A percentile compares a stretch with the other conserved stretches of the same genome.
Conservation (phyloP, 2,888 invertebrate species). For the Mesorhabditis belari region DNA sequence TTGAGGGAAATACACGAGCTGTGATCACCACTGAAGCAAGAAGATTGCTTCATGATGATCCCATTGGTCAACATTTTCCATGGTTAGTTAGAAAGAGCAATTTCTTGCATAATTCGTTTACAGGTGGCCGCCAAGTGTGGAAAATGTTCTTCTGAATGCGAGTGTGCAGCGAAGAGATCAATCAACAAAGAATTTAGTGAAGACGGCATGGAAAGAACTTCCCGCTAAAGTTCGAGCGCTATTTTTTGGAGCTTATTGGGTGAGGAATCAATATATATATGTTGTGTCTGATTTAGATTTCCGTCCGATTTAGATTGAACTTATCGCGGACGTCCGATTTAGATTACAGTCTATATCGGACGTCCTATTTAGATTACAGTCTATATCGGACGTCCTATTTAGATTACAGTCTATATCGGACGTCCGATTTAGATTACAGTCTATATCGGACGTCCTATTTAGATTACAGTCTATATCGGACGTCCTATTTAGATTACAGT, state of each 20-base stretch:
- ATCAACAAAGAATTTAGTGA: conserved; percentile 7
- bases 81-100: conserved; percentile 14
- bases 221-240: conserved; percentile 64
- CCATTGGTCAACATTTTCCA: conserved; percentile 24
- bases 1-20: conserved; percentile 16
- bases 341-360: too few relatives aligned
- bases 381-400: too few relatives aligned
- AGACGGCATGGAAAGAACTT: conserved; percentile 9
- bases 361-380: too few relatives aligned
- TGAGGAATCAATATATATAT: conserved; percentile 59
- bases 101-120: conserved; percentile 5
- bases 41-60: conserved; percentile 26
- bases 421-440: too few relatives aligned
- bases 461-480: too few relatives aligned
- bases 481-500: too few relatives aligned
- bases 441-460: too few relatives aligned
- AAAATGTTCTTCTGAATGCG: conserved; percentile 13
- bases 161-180: conserved; percentile 7
- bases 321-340: too few relatives aligned
- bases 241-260: conserved; percentile 84
- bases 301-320: too few relatives aligned
- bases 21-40: conserved; percentile 27
- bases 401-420: too few relatives aligned
- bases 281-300: too few relatives aligned
- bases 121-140: conserved; percentile 16